These are phyloP conservation scores for Xiphophorus maculatus DNA, from an alignment of 2,113 vertebrate genomes.

Conservation along the genomic window DNA sequence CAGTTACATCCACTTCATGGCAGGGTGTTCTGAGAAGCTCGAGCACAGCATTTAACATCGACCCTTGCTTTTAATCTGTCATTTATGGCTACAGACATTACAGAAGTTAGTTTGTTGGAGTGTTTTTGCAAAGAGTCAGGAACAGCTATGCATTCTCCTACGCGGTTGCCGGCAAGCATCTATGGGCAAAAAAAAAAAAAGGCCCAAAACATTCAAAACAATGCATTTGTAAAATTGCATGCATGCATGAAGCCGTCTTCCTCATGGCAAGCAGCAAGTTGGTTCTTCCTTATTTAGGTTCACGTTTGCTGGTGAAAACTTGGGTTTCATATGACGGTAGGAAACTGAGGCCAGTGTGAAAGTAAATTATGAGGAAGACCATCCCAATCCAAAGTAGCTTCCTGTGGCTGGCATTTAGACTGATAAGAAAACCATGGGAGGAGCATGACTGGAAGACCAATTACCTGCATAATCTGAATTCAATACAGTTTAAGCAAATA, in stretches of 20 bases:
- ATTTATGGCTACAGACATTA: too few species aligned
- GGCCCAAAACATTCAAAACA: too few species aligned
- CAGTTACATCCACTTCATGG: too few species aligned
- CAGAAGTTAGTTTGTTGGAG: too few species aligned
- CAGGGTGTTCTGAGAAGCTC: too few species aligned
- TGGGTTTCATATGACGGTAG: not conserved
- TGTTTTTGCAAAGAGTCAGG: too few species aligned
- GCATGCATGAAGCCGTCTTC: not conserved
- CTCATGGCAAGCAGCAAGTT: not conserved
- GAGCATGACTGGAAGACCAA: not conserved
- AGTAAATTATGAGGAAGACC: not conserved
- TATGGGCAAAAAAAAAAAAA: too few species aligned
- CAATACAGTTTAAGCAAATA: not conserved
- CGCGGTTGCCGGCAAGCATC: too few species aligned
- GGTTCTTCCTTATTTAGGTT: slow-evolving; percentile 4
- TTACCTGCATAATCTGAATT: not conserved
- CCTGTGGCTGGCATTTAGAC: not conserved
- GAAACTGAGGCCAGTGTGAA: not conserved
- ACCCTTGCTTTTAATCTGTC: too few species aligned
- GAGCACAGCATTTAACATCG: too few species aligned
- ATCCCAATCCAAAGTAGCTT: not conserved
- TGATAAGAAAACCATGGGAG: not conserved
- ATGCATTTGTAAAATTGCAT: too few species aligned
- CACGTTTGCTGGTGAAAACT: accelerated
- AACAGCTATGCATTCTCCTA: too few species aligned